Evolutionary conservation across 2,113 vertebrate species (phyloP).

Genomic region (Eublepharis macularius): DNA sequence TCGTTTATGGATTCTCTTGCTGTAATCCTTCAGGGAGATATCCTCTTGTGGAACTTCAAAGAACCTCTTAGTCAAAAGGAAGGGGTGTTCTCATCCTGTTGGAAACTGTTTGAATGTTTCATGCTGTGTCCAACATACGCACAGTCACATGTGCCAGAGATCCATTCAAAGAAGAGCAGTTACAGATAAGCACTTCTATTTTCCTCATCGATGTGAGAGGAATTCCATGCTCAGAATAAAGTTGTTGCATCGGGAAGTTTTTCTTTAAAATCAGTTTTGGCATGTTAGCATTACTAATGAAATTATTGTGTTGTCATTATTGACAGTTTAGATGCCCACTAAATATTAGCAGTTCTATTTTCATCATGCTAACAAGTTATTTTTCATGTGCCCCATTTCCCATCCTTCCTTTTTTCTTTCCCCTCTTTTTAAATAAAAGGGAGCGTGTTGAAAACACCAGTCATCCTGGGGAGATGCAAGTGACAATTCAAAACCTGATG

Average conservation of each 20-base stretch:
- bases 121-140: not conserved
- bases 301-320: fast-evolving
- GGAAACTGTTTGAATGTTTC: not conserved
- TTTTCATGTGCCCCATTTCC: not conserved
- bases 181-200: not conserved
- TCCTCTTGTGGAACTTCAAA: not conserved
- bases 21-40: not conserved
- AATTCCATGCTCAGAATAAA: not conserved
- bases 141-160: not conserved
- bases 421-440: constrained; percentile 65
- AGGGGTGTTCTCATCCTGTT: no score
- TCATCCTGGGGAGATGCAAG: constrained; percentile 90
- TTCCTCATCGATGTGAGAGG: not conserved
- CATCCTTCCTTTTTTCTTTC: constrained; percentile 22
- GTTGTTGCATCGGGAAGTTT: not conserved
- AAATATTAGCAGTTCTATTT: not conserved
- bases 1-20: no score
- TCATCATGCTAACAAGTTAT: not conserved
- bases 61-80: not conserved
- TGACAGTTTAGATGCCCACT: fast-evolving
- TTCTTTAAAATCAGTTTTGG: constrained; percentile 4
- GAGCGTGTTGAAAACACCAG: constrained; percentile 94
- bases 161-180: not conserved
- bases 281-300: fast-evolving
- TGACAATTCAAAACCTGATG: constrained; percentile 94